Conservation (phyloP, 1,140 invertebrate species). For the Leptinotarsa defecta region DNA sequence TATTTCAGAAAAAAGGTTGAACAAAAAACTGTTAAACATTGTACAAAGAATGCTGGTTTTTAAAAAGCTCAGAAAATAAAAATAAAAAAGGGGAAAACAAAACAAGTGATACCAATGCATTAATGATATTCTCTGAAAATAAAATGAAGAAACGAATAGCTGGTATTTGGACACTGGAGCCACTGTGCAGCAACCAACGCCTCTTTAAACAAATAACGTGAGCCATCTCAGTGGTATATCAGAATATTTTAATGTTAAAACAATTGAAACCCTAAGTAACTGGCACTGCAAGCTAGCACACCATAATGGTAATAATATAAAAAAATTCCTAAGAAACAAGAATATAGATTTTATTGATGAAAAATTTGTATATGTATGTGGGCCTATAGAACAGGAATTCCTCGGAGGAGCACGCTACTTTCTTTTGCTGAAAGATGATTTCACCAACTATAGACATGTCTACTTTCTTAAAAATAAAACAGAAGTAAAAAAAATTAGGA, state of each 20-base stretch:
- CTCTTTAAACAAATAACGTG: not conserved
- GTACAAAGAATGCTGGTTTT: not conserved
- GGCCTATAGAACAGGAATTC: conserved; percentile 46
- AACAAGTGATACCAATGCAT: not conserved
- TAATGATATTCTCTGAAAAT: not conserved
- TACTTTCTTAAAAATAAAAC: conserved; percentile 46
- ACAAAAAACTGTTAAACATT: not conserved
- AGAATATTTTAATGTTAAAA: not conserved
- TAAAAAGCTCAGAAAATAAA: not conserved
- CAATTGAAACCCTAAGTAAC: not conserved
- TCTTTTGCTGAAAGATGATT: conserved; percentile 52
- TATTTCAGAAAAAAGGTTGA: conserved; percentile 10
- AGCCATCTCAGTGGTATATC: not conserved
- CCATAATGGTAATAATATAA: not conserved
- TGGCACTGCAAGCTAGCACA: not conserved
- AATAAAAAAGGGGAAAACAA: too few relatives aligned
- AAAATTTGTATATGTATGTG: conserved; percentile 42
- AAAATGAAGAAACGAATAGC: not conserved
- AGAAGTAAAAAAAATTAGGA: conserved; percentile 34
- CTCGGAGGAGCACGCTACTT: conserved; percentile 48
- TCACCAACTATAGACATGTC: conserved; percentile 39
- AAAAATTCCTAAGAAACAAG: not conserved
- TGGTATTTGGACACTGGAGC: conserved; percentile 20
- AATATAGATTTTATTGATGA: conserved; percentile 17
- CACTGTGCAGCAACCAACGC: not conserved